These are phyloP conservation scores for Champsocephalus gunnari DNA, from an alignment of 2,797 vertebrate species.

Conservation along the genomic window DNA sequence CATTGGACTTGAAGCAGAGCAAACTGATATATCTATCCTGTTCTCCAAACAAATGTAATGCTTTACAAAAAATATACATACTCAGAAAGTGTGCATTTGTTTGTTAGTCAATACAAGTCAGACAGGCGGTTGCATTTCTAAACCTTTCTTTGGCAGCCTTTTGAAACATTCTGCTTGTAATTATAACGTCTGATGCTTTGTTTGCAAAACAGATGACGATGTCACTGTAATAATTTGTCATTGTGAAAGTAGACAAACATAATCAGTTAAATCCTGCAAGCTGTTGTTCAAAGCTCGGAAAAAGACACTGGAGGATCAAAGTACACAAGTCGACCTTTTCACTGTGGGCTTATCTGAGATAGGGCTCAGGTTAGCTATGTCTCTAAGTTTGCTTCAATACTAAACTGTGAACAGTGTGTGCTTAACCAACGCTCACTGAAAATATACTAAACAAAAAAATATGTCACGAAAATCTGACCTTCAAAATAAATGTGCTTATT, in stretches of 20 bases:
- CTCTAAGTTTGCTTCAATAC: background rate
- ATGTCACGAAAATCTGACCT: background rate
- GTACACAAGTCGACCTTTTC: conserved; percentile 53
- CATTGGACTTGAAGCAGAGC: background rate
- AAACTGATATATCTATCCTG: background rate
- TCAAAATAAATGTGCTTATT: too few species aligned
- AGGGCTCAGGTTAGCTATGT: background rate
- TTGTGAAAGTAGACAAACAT: background rate
- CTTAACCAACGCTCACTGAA: background rate
- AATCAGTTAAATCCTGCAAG: background rate
- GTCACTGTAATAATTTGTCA: conserved; percentile 1
- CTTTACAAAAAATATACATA: conserved; percentile 5
- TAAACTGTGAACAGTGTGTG: background rate
- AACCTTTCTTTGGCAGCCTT: conserved; percentile 6
- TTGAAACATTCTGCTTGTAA: conserved; percentile 2
- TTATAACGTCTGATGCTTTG: conserved; percentile 1
- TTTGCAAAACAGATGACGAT: conserved; percentile 13
- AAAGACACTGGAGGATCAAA: conserved; percentile 50
- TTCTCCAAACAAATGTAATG: background rate
- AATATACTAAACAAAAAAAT: background rate
- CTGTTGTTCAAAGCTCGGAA: conserved; percentile 8
- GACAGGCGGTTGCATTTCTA: background rate
- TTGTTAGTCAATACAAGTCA: conserved; percentile 10
- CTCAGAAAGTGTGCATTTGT: conserved; percentile 6
- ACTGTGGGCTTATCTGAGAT: conserved; percentile 47